Percentiles rank a stretch among this genome's conserved stretches.
These are phyloP conservation scores for Caligus rogercresseyi DNA, from an alignment of 1,140 invertebrate species.

Conservation along the genomic window DNA sequence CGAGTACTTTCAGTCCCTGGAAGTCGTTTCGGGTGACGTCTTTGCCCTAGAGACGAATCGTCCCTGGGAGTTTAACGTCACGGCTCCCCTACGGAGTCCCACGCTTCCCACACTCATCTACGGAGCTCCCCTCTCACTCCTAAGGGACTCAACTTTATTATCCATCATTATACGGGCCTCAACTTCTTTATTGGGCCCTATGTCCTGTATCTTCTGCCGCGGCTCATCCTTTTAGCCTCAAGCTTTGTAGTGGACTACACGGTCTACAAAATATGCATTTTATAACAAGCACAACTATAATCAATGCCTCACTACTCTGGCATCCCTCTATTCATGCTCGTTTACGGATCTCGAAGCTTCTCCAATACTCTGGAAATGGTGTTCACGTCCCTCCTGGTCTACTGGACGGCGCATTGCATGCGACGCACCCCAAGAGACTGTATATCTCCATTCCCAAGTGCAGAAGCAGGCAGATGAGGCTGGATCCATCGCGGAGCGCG, in stretches of 20 bases:
- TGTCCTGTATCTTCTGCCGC: background rate
- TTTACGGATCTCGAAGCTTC: conserved; percentile 4
- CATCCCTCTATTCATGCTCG: conserved; percentile 11
- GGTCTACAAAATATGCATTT: conserved; percentile 16
- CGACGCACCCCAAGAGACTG: conserved; percentile 9
- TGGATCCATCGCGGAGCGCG: conserved; percentile 1
- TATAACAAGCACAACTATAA: conserved; percentile 18
- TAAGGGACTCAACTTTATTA: background rate
- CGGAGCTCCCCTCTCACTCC: background rate
- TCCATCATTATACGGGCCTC: conserved; percentile 7
- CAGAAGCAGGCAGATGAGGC: conserved; percentile 7
- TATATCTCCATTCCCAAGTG: conserved; percentile 10
- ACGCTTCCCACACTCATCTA: background rate
- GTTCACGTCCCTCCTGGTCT: conserved; percentile 6
- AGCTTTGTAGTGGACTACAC: conserved; percentile 8
- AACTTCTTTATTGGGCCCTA: conserved; percentile 1
- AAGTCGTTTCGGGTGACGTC: conserved; percentile 15
- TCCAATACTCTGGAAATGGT: conserved; percentile 13
- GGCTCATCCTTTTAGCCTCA: background rate
- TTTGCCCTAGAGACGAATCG: background rate
- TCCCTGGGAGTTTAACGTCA: conserved; percentile 19
- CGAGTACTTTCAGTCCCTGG: conserved; percentile 19
- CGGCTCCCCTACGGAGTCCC: conserved; percentile 5
- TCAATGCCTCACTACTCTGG: conserved; percentile 17
- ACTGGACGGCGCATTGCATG: conserved; percentile 12